Evolutionary conservation across 2,888 invertebrate species (phyloP).

Genomic region (Hylaea fasciaria): DNA sequence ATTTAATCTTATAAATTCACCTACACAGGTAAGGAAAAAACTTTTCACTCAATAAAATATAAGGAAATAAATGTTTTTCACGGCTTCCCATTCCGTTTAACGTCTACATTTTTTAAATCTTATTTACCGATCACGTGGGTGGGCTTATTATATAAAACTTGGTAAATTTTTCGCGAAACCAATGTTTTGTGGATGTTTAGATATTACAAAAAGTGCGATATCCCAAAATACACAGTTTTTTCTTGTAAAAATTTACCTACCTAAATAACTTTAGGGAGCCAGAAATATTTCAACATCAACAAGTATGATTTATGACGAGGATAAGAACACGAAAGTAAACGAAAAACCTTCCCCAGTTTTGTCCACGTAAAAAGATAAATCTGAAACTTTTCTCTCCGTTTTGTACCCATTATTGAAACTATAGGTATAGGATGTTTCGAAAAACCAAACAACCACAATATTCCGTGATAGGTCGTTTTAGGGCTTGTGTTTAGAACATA

Average conservation of each 20-base stretch:
- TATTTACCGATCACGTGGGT: conserved; percentile 45
- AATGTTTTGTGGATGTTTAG: neutral
- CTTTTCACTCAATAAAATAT: conserved; percentile 31
- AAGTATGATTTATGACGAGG: conserved; percentile 30
- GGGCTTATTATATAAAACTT: conserved; percentile 19
- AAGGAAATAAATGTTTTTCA: conserved; percentile 44
- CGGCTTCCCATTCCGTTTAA: conserved; percentile 35
- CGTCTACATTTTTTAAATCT: conserved; percentile 53
- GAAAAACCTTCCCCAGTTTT: conserved; percentile 24
- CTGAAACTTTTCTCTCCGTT: conserved; percentile 31
- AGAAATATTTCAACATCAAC: conserved; percentile 26
- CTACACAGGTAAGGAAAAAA: conserved; percentile 31
- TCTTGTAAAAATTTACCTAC: neutral
- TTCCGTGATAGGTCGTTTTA: neutral
- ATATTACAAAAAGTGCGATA: too few relatives aligned
- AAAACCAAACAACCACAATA: conserved; percentile 1
- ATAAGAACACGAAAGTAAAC: conserved; percentile 18
- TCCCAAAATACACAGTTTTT: neutral
- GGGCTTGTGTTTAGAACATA: neutral
- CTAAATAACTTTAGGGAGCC: conserved; percentile 7
- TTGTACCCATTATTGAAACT: conserved; percentile 38
- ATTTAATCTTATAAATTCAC: conserved; percentile 30
- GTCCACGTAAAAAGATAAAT: conserved; percentile 37
- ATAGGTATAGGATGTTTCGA: conserved; percentile 7
- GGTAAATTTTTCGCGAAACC: conserved; percentile 8